Evolutionary conservation across 2,113 vertebrate genomes (phyloP).

Genomic region (Chaetodon auriga): DNA sequence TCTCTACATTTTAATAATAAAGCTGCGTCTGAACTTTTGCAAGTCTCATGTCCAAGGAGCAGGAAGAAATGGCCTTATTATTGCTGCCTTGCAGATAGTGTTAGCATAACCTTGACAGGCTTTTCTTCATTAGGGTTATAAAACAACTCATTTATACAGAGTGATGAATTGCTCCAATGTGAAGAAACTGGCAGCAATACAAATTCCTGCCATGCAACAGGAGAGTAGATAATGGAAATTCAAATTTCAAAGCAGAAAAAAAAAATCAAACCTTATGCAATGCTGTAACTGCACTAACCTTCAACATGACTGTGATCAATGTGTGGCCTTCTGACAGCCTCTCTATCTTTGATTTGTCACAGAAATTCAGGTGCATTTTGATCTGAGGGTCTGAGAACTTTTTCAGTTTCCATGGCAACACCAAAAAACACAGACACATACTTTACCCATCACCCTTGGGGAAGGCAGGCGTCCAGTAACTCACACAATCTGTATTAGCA

Average conservation of each 20-base stretch:
- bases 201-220: not conserved
- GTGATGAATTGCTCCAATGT: not conserved
- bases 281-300: not conserved
- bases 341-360: not conserved
- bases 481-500: too few relatives aligned
- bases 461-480: too few relatives aligned
- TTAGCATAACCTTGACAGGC: conserved; percentile 14
- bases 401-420: conserved; percentile 48
- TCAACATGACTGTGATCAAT: conserved; percentile 23
- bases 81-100: not conserved
- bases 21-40: too few relatives aligned
- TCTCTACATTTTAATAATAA: too few relatives aligned
- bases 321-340: not conserved
- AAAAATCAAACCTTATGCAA: not conserved
- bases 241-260: not conserved
- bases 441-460: too few relatives aligned
- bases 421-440: not conserved
- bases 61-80: not conserved
- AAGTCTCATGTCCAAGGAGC: not conserved
- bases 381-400: conserved; percentile 3
- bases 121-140: not conserved
- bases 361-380: conserved; percentile 17
- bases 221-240: not conserved
- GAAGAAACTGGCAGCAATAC: not conserved
- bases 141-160: not conserved